These are phyloP conservation scores for Ictalurus punctatus DNA, from an alignment of 2,113 vertebrate species.

Conservation along the genomic window DNA sequence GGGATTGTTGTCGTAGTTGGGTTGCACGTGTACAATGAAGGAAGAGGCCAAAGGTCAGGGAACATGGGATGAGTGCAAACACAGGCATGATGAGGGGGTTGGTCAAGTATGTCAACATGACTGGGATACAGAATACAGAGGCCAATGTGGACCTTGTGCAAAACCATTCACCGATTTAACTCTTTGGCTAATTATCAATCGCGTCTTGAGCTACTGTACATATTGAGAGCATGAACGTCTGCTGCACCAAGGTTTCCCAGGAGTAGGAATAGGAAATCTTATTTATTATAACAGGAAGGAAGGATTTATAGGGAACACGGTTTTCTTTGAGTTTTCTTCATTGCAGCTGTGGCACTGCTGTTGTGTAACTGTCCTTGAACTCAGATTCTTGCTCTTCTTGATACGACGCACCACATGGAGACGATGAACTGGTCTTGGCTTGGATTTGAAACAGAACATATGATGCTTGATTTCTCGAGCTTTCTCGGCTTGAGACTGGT, in stretches of 20 bases:
- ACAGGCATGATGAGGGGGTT: conserved; percentile 35
- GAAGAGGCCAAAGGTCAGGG: conserved; percentile 21
- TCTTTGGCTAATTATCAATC: conserved; percentile 10
- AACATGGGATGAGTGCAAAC: conserved; percentile 47
- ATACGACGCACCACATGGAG: neutral
- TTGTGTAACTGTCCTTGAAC: conserved; percentile 31
- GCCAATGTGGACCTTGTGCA: neutral
- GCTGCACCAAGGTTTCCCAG: neutral
- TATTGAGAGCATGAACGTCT: neutral
- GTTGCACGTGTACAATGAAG: conserved; percentile 37
- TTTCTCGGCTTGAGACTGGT: conserved; percentile 11
- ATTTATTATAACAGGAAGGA: neutral
- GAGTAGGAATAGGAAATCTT: neutral
- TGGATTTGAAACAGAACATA: conserved; percentile 1
- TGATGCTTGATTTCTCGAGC: conserved; percentile 3
- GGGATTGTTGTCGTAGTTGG: conserved; percentile 43
- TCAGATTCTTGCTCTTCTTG: conserved; percentile 13
- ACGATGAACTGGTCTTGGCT: neutral
- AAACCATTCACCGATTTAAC: neutral
- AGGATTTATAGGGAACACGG: conserved; percentile 1
- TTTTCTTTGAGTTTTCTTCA: conserved; percentile 5
- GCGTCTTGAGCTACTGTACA: neutral
- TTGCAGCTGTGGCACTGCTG: conserved; percentile 28
- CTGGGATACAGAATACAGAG: neutral
- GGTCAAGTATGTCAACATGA: conserved; percentile 37